Evolutionary conservation across 2,888 invertebrate species (phyloP).

Genomic region (Oxytorus armatus): DNA sequence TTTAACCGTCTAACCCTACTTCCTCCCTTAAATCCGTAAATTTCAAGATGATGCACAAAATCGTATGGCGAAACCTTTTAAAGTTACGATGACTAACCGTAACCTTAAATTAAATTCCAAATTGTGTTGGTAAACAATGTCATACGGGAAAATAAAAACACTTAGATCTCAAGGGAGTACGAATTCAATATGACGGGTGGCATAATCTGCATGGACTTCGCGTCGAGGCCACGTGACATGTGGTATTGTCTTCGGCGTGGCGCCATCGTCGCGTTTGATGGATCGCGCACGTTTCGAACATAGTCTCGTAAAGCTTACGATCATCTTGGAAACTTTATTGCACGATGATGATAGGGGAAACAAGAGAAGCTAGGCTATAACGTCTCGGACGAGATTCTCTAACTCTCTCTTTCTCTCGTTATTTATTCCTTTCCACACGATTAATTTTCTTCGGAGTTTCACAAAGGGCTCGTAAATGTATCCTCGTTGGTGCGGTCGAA

Average conservation of each 20-base stretch:
- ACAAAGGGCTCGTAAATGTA: constrained; percentile 49
- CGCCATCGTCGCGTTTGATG: neutral
- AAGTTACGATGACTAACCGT: too few relatives aligned
- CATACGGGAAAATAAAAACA: neutral
- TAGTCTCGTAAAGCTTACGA: constrained; percentile 13
- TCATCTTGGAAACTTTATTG: constrained; percentile 23
- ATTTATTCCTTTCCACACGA: constrained; percentile 60
- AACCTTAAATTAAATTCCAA: too few relatives aligned
- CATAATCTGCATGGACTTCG: neutral
- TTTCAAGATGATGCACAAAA: too few relatives aligned
- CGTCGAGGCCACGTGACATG: constrained; percentile 16
- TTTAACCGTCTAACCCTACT: too few relatives aligned
- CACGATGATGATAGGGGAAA: constrained; percentile 42
- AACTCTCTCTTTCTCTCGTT: constrained; percentile 1
- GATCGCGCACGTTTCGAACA: neutral
- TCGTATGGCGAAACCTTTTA: too few relatives aligned
- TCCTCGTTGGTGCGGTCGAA: constrained; percentile 36
- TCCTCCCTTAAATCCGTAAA: too few relatives aligned
- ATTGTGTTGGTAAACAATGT: too few relatives aligned
- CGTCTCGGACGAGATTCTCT: constrained; percentile 7
- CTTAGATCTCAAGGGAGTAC: neutral
- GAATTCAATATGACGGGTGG: neutral
- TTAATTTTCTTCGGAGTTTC: constrained; percentile 46
- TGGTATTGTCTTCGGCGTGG: neutral
- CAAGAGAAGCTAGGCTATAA: constrained; percentile 28